Evolutionary conservation across 1,140 invertebrate genomes (phyloP), one percentile per base, ranked within the genome.

Genomic region (Lerema accius): DNA sequence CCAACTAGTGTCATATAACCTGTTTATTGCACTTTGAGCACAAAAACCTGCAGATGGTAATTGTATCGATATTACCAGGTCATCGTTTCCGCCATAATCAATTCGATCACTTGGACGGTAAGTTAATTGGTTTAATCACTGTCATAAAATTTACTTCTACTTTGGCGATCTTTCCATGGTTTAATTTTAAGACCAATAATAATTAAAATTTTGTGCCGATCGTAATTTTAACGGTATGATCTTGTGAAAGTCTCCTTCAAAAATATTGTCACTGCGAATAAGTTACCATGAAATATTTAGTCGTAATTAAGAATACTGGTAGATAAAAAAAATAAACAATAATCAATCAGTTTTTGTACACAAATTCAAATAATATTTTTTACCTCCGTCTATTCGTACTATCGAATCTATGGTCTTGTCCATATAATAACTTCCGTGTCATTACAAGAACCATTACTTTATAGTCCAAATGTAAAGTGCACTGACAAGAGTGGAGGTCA

Each of bases 1-100:
- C 65, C 55, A 68, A 48, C 65, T 63, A 59, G 19, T 23, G 19
- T 5, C 5, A 3, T 5, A 64, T 62, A 82, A 80, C 77, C 75
- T 66, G 73, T 80, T 72, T 23, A 23, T 23, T 19, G 37, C 61
- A 17, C 17, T 11, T 63, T 60, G 11, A 43, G 11, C 11, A 39
- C 42, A 45, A 39, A 39, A 39, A 39, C n/a, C 37, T 45, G 15
- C 17, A n/a, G 10, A 45, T 45, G 9, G 17, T 42, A 26, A 42
- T 42, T 42, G 11, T 19, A 51, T 39, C 49, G 16, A 53, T 53
- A 53, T 39, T 23, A 6, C 15, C 6, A 1, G 13, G 3, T 7
- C 2, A 40, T 14, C 37, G 13, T 42, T 42, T 53, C 37, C 50
- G 35, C 35, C 5, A 26, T 9, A n/a, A 23, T 53, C 37, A 17